Base-by-base conservation (phyloP, 1,140 invertebrate species). In the Eueides isabella region DNA sequence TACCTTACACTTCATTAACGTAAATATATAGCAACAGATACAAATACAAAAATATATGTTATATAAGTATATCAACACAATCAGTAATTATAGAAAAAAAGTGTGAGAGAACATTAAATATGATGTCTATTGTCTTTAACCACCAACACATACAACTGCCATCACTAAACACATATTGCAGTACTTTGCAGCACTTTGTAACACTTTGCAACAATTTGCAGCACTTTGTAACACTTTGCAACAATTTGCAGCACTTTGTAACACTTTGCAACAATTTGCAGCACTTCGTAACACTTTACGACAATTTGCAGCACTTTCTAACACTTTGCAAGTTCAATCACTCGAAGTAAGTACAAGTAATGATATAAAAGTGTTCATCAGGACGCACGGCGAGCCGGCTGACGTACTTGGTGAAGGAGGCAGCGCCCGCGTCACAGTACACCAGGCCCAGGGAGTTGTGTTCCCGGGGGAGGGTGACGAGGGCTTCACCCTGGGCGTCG, bases 371-470 rank as follows among this genome's bases (percentile, higher is more conserved):
- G 71, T 87, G 85, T 68, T 91, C 91, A 26, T 65, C 67, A 33
- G 87, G 82, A 0, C 28, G n/a, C 81, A 88, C 75, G 55, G 90
- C 90, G 74, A 94, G 90, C 76, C 93, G 90, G 84, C 93, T 94
- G n/a, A 96, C 86, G 86, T 96, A 96, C 83, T 95, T 95, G 64
- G 95, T 95, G 87, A 96, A 94, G 78, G 95, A 94, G 35, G 94
- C 94, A 29, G 95, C 95, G 74, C 94, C 95, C 12, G 89, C 81
- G 77, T 94, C 94, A 73, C 95, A 95, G 85, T 96, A 96, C 29
- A 96, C 95, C n/a, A 97, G 91, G 83, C 94, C 95, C 7, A 97
- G 86, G 67, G 94, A 93, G 92, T 97, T 97, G 85, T 95, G 93
- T 38, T 92, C 86, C 2, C 94, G 92, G 76, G 89, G 94, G 75